These are phyloP conservation scores for Hydrolagus colliei DNA, from an alignment of 2,797 vertebrate species.

Conservation along the genomic window DNA sequence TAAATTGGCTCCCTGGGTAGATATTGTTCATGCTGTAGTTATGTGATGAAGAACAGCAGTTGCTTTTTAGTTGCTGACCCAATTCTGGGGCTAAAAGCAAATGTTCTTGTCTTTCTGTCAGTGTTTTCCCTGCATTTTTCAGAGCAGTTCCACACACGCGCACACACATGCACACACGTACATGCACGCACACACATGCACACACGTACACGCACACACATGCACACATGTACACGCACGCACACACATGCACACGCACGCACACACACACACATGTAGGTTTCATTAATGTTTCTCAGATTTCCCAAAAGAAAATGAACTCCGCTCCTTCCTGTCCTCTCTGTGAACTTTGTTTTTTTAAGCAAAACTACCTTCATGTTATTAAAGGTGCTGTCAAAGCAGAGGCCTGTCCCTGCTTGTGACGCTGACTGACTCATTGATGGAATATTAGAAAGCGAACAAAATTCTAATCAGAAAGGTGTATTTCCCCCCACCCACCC, in stretches of 20 bases:
- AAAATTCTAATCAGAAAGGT: too few relatives aligned
- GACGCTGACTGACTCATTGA: not conserved
- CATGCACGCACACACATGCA: too few relatives aligned
- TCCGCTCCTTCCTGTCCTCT: not conserved
- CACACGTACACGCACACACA: too few relatives aligned
- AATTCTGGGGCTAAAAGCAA: constrained; percentile 70
- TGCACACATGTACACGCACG: too few relatives aligned
- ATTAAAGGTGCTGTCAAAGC: not conserved
- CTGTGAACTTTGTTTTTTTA: not conserved
- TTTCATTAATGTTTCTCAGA: constrained; percentile 62
- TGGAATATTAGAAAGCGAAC: too few relatives aligned
- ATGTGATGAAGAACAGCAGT: constrained; percentile 60
- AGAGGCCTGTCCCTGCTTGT: too few relatives aligned
- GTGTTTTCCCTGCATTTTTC: constrained; percentile 60
- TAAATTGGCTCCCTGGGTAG: not conserved
- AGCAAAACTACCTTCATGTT: not conserved
- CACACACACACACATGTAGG: constrained; percentile 51
- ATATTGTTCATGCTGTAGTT: constrained; percentile 44
- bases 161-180: too few relatives aligned
- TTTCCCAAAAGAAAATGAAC: constrained; percentile 45
- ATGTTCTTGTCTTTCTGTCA: constrained; percentile 69
- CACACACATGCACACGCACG: too few relatives aligned
- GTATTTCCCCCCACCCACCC: too few relatives aligned
- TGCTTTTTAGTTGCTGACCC: constrained; percentile 66
- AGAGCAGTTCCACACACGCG: constrained; percentile 57